phyloP scores from a whole-genome alignment of 1,140 invertebrate genomes.

The Uloborus diversus region DNA sequence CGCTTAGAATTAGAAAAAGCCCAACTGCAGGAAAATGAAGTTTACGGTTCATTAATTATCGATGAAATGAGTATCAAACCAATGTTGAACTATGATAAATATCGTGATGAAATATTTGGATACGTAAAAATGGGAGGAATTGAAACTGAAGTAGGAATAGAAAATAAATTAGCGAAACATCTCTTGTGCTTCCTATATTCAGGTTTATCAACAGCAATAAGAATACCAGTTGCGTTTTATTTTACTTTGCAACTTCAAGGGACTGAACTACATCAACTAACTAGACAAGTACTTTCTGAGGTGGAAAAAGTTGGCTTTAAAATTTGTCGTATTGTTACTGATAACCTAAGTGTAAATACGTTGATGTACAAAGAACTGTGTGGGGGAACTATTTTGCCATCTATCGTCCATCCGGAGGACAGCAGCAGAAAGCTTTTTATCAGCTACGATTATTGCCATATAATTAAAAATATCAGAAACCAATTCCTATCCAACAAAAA shows the following conservation, averaged over 20 bases:
- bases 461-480: constrained; percentile 23
- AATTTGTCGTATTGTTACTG: constrained; percentile 21
- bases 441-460: constrained; percentile 1
- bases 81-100: not conserved
- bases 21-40: too few species aligned
- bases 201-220: constrained; percentile 6
- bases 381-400: not conserved
- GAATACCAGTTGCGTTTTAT: constrained; percentile 42
- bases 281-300: not conserved
- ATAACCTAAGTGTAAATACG: constrained; percentile 28
- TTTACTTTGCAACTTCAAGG: constrained; percentile 35
- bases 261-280: not conserved
- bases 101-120: not conserved
- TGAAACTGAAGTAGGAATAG: too few species aligned
- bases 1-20: too few species aligned
- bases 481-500: not conserved
- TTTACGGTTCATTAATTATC: too few species aligned
- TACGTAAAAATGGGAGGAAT: not conserved
- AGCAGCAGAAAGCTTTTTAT: not conserved
- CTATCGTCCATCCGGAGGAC: constrained; percentile 26
- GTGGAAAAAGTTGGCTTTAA: constrained; percentile 29
- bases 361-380: constrained; percentile 2
- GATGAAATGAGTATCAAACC: constrained; percentile 3
- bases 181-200: not conserved
- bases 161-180: not conserved